phyloP scores from a whole-genome alignment of 2,797 vertebrate genomes.

The Lagodon rhomboides region DNA sequence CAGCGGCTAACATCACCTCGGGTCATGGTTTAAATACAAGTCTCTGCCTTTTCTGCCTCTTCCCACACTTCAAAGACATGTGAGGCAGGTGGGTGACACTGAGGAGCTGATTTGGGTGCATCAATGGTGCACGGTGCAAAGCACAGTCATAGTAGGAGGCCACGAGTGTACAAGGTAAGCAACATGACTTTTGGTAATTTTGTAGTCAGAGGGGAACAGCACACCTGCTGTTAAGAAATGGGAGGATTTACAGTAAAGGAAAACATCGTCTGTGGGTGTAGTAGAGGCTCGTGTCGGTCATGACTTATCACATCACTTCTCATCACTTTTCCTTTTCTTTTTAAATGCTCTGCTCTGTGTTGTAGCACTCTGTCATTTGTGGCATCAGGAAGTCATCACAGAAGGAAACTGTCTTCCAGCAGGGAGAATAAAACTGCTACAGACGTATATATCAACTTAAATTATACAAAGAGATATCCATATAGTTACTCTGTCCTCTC shows the following conservation, averaged over 20 bases:
- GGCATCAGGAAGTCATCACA: background rate
- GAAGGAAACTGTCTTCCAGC: background rate
- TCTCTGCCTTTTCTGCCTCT: slow-evolving; percentile 3
- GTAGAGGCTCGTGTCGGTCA: background rate
- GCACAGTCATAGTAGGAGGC: background rate
- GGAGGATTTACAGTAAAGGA: background rate
- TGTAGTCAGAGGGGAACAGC: background rate
- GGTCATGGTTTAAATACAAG: slow-evolving; percentile 13
- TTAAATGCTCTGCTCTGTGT: background rate
- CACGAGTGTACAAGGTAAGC: background rate
- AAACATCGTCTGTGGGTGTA: background rate
- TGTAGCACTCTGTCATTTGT: background rate
- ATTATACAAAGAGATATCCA: background rate
- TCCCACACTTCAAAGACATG: slow-evolving; percentile 12
- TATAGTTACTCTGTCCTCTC: background rate
- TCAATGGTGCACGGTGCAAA: background rate
- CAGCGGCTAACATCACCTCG: slow-evolving; percentile 30
- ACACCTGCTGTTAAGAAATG: background rate
- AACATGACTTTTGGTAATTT: background rate
- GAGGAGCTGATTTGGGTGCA: background rate
- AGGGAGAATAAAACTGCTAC: background rate
- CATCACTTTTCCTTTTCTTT: background rate
- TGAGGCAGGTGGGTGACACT: slow-evolving; percentile 16
- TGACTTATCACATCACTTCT: background rate
- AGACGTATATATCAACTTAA: background rate